These are phyloP conservation scores for Hoplias malabaricus DNA, from an alignment of 2,113 vertebrate species.

Conservation along the genomic window DNA sequence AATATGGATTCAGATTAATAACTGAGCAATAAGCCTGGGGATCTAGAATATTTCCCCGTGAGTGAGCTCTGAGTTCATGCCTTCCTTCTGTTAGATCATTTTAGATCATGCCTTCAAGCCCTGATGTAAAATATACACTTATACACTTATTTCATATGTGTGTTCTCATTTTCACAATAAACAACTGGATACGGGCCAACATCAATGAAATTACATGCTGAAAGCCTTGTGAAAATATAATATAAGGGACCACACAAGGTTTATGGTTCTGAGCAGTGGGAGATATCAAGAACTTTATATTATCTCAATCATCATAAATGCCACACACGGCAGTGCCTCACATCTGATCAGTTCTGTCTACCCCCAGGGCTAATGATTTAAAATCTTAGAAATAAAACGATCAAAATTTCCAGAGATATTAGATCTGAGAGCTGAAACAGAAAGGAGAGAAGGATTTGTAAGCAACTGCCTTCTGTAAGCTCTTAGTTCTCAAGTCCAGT, in stretches of 20 bases:
- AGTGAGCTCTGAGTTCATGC: neutral
- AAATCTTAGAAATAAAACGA: conserved; percentile 42
- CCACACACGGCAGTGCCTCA: conserved; percentile 32
- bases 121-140: conserved; percentile 34
- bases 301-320: conserved; percentile 37
- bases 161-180: neutral
- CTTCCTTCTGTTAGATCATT: conserved; percentile 37
- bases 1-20: too few species aligned
- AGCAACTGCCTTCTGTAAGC: conserved; percentile 14
- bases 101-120: conserved; percentile 28
- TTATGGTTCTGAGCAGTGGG: conserved; percentile 13
- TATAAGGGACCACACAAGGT: neutral
- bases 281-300: conserved; percentile 2
- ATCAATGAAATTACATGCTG: neutral
- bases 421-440: conserved; percentile 31
- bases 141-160: neutral
- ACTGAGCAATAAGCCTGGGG: too few species aligned
- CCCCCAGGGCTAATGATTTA: conserved; percentile 6
- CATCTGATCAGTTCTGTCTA: conserved; percentile 28
- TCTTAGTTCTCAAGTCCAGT: neutral
- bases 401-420: conserved; percentile 43
- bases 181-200: neutral
- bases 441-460: conserved; percentile 36
- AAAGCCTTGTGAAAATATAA: neutral
- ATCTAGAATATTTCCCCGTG: neutral